Evolutionary conservation across 2,113 vertebrate genomes (phyloP), one percentile per base, ranked within the genome.

Genomic region (Nibea coibor): DNA sequence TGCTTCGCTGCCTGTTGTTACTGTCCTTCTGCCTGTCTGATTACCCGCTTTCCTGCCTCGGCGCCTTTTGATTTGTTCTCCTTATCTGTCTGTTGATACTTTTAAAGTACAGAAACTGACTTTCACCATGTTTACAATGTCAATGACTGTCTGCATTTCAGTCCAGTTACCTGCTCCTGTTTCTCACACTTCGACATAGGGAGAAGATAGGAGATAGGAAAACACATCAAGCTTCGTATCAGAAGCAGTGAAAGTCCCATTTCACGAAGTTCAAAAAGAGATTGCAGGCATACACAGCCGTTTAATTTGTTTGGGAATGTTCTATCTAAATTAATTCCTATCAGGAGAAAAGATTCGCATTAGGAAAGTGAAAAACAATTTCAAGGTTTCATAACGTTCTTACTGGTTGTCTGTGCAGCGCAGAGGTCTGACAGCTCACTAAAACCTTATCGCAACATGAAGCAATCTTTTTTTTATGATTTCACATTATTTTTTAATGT

Each of bases 251-350:
- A 10, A 63, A 73, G 57, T 74, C 22, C 69, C 10, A 68, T 82
- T 80, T 82, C 19, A 47, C 45, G 26, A 14, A 64, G 31, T 58
- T 62, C 4, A 83, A 4, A 87, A 84, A 81, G 22, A 70, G 72
- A 66, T 75, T 76, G 48, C 22, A 22, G 71, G 39, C 28, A 72
- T 20, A 72, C 35, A 43, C 31, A 63, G 61, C 22, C 19, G 63
- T 76, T 82, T 67, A 39, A 82, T 89, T 82, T 80, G 82, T 73
- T 86, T 71, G 50, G n/a, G 28, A 26, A 5, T 50, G 56, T 59
- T 70, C 4, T 8, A 43, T 68, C 39, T 43, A 73, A 64, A 84
- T 83, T 4, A 66, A 66, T 76, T 80, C 42, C 65, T 75, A 80
- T 69, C 57, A 19, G 54, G 15, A 68, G 22, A 70, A 61, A 76